phyloP scores from a whole-genome alignment of 2,888 invertebrate genomes.

The Steinernema carpocapsae region DNA sequence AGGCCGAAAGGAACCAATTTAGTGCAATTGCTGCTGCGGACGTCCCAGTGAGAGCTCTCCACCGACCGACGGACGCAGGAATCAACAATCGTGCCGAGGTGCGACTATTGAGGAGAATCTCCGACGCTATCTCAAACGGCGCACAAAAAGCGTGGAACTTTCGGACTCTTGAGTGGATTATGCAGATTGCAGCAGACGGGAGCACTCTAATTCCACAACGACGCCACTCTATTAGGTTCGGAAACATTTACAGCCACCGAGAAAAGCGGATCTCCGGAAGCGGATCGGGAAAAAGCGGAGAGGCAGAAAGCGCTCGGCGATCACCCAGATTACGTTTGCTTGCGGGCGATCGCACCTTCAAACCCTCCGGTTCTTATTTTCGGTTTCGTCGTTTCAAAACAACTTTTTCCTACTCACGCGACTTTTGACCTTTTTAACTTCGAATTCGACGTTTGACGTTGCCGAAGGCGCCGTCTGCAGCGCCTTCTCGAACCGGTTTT shows the following conservation, averaged over 20 bases:
- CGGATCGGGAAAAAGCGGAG: too few species aligned
- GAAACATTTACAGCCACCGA: slow-evolving; percentile 12
- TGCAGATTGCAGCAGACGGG: slow-evolving; percentile 33
- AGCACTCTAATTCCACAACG: slow-evolving; percentile 21
- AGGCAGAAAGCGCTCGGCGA: neutral
- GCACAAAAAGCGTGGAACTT: slow-evolving; percentile 15
- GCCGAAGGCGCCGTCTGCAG: slow-evolving; percentile 10
- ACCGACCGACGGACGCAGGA: neutral
- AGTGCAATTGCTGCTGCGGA: neutral
- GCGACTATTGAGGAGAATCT: slow-evolving; percentile 11
- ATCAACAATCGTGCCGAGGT: neutral
- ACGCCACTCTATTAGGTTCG: slow-evolving; percentile 21
- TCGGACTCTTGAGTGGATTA: slow-evolving; percentile 32
- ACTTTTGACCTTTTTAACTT: slow-evolving; percentile 31
- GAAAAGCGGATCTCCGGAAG: slow-evolving; percentile 8
- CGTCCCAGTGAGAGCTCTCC: neutral
- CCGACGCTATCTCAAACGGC: neutral
- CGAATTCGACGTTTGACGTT: neutral
- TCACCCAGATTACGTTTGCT: neutral
- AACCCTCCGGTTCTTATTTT: neutral
- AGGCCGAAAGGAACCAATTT: slow-evolving; percentile 29
- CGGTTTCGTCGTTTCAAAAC: neutral
- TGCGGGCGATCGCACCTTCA: neutral
- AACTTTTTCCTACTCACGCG: slow-evolving; percentile 13
- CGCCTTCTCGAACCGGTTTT: neutral